Percentiles rank a stretch among this genome's conserved stretches.
phyloP scores from a whole-genome alignment of 2,113 vertebrate species.

The Chlamydotis undulata region DNA sequence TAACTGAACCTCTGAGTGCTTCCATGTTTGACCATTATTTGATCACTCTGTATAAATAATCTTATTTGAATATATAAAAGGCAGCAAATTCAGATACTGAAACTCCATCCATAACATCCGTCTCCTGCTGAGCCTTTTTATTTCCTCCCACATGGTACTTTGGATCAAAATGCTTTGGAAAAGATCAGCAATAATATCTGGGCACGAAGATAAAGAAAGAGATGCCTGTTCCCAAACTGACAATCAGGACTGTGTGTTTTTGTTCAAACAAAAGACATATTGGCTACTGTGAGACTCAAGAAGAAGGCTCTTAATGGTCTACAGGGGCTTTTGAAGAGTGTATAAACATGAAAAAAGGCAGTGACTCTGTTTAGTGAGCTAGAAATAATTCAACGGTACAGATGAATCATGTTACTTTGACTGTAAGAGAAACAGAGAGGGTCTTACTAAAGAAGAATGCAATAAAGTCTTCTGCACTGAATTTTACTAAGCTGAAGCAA shows the following conservation, averaged over 20 bases:
- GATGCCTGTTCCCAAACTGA: slow-evolving; percentile 39
- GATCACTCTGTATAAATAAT: slow-evolving; percentile 49
- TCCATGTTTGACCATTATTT: slow-evolving; percentile 14
- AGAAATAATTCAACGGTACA: slow-evolving; percentile 28
- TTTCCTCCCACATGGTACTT: slow-evolving; percentile 43
- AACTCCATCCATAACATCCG: not conserved
- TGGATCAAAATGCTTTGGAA: slow-evolving; percentile 29
- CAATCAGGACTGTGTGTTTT: slow-evolving; percentile 28
- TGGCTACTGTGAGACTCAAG: slow-evolving; percentile 13
- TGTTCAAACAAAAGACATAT: slow-evolving; percentile 45
- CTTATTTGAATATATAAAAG: slow-evolving; percentile 22
- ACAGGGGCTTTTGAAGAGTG: slow-evolving; percentile 20
- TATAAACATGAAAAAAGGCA: slow-evolving; percentile 35
- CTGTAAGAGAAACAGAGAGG: not conserved
- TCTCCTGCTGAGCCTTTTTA: slow-evolving; percentile 31
- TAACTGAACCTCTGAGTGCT: not conserved
- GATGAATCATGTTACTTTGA: slow-evolving; percentile 26
- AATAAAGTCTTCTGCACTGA: not conserved
- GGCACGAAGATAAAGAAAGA: slow-evolving; percentile 14
- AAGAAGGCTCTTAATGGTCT: not conserved
- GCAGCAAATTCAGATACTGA: slow-evolving; percentile 9
- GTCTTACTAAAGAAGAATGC: not conserved
- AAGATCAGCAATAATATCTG: slow-evolving; percentile 62
- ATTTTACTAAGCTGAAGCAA: not conserved
- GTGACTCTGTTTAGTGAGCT: slow-evolving; percentile 35